A percentile compares a stretch with the other conserved stretches of the same genome.
These are phyloP conservation scores for Sabatieria punctata DNA, from an alignment of 2,888 invertebrate species.

Conservation along the genomic window DNA sequence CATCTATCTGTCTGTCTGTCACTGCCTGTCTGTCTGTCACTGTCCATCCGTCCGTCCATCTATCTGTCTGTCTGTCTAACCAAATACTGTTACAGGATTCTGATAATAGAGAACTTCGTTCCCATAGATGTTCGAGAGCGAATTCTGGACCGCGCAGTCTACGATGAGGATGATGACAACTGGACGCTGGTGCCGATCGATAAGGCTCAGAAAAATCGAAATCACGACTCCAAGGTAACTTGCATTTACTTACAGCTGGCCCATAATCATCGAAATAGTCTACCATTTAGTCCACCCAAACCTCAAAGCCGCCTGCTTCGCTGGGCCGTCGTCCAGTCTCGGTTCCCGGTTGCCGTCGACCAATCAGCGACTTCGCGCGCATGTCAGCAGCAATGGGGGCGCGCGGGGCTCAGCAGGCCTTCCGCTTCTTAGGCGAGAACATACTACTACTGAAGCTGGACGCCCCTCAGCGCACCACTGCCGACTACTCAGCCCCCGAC, in stretches of 20 bases:
- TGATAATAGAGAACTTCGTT: constrained; percentile 75
- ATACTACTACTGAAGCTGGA: constrained; percentile 55
- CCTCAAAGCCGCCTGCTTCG: neutral
- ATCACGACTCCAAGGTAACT: neutral
- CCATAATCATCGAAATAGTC: too few species aligned
- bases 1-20: too few species aligned
- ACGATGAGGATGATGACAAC: constrained; percentile 62
- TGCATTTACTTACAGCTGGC: neutral
- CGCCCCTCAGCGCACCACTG: constrained; percentile 56
- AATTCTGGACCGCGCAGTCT: constrained; percentile 52
- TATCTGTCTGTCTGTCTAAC: too few species aligned
- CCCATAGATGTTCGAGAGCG: constrained; percentile 39
- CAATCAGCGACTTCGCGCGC: constrained; percentile 16
- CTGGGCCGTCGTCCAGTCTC: constrained; percentile 13
- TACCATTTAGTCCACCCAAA: too few species aligned
- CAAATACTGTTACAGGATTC: constrained; percentile 27
- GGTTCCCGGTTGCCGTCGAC: constrained; percentile 20
- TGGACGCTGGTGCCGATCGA: constrained; percentile 43
- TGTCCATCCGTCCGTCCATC: too few species aligned
- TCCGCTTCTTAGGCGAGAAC: constrained; percentile 49
- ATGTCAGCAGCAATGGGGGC: neutral
- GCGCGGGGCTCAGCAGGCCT: neutral
- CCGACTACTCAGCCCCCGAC: constrained; percentile 52
- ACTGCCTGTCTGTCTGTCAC: too few species aligned
- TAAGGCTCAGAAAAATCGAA: constrained; percentile 9